Conservation (phyloP, 2,888 invertebrate genomes). For the Argyresthia goedartella region DNA sequence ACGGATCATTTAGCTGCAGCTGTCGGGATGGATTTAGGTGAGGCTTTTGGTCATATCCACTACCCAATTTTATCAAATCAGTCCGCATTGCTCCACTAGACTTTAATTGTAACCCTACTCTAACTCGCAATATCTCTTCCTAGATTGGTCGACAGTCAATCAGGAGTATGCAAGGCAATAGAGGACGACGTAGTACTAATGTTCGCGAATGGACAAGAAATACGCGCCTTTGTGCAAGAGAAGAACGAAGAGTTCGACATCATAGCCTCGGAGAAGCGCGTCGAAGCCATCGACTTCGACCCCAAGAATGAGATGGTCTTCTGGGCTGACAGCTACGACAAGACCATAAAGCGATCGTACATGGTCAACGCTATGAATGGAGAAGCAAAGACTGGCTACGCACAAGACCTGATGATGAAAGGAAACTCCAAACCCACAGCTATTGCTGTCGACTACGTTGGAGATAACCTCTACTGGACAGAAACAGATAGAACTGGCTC, state of each 20-base stretch:
- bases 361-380: conserved; percentile 86
- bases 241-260: conserved; percentile 81
- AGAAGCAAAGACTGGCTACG: conserved; percentile 83
- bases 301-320: conserved; percentile 87
- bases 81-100: background rate
- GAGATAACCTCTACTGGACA: conserved; percentile 95
- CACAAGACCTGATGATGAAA: conserved; percentile 90
- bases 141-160: conserved; percentile 78
- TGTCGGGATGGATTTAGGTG: conserved; percentile 85
- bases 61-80: background rate
- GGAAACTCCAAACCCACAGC: conserved; percentile 88
- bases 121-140: conserved; percentile 10
- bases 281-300: conserved; percentile 93
- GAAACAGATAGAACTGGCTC: conserved; percentile 83
- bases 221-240: conserved; percentile 78
- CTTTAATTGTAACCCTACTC: too few relatives aligned
- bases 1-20: conserved; percentile 89
- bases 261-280: conserved; percentile 86
- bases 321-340: conserved; percentile 95
- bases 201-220: conserved; percentile 89
- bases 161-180: conserved; percentile 85
- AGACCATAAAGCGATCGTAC: conserved; percentile 91
- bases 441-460: conserved; percentile 94
- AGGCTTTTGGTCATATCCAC: background rate
- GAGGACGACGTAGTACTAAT: conserved; percentile 77